A percentile compares a stretch with the other conserved stretches of the same genome.
phyloP scores from a whole-genome alignment of 2,888 invertebrate species.

The Hyposoter dolosus region DNA sequence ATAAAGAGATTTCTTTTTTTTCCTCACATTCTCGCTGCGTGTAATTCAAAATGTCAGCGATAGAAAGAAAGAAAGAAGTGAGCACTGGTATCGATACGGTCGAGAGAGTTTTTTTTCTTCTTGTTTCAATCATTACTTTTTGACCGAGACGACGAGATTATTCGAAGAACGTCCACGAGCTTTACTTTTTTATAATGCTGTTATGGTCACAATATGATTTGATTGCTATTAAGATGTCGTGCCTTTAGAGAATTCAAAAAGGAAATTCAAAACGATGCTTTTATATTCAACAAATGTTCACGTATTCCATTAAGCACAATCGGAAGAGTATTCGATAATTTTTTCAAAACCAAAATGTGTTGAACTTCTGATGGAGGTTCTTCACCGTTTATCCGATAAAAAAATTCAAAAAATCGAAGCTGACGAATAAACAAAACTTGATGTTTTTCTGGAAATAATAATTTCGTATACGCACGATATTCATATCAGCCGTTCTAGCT shows the following conservation, averaged over 20 bases:
- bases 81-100: conserved; percentile 41
- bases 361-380: too few species aligned
- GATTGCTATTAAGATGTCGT: background rate
- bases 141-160: conserved; percentile 16
- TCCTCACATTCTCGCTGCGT: background rate
- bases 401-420: background rate
- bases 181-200: background rate
- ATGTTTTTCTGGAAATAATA: background rate
- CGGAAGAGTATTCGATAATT: too few species aligned
- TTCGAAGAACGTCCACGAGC: background rate
- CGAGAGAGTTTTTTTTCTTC: conserved; percentile 25
- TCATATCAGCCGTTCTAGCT: background rate
- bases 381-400: background rate
- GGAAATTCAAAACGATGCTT: too few species aligned
- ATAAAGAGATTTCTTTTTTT: conserved; percentile 22
- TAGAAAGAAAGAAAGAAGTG: conserved; percentile 46
- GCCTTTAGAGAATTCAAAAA: too few species aligned
- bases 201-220: background rate
- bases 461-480: background rate
- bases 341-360: too few species aligned
- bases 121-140: background rate
- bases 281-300: too few species aligned
- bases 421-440: background rate
- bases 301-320: too few species aligned
- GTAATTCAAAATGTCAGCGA: conserved; percentile 41